Conservation (phyloP, 2,888 invertebrate genomes). For the Andricus quercusramuli region DNA sequence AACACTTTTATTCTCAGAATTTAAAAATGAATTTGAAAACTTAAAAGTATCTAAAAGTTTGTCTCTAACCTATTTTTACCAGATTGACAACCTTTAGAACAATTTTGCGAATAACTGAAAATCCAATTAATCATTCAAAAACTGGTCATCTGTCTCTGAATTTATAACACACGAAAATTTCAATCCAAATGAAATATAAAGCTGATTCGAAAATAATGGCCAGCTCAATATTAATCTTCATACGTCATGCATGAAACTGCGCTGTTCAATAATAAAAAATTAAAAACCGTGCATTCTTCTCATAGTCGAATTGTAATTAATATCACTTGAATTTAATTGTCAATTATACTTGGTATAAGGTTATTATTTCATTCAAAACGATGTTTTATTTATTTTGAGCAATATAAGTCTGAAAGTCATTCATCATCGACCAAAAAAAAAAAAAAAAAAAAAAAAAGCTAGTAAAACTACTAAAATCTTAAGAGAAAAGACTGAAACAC, state of each 20-base stretch:
- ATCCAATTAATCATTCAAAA: conserved; percentile 8
- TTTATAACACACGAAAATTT: not conserved
- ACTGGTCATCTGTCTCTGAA: not conserved
- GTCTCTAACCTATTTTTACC: too few species aligned
- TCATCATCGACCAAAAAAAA: too few species aligned
- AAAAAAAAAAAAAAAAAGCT: too few species aligned
- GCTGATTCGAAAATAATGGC: not conserved
- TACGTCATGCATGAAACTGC: not conserved
- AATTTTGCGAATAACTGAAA: not conserved
- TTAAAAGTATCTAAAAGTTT: too few species aligned
- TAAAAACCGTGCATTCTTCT: not conserved
- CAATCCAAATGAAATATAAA: not conserved
- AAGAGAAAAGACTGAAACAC: not conserved
- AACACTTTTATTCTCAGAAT: too few species aligned
- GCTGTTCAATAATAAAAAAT: conserved; percentile 1
- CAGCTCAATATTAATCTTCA: not conserved
- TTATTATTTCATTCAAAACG: not conserved
- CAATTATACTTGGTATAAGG: not conserved
- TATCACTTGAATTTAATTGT: not conserved
- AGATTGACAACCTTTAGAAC: too few species aligned
- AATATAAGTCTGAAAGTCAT: not conserved
- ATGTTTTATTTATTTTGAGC: not conserved
- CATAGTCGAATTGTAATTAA: conserved; percentile 13
- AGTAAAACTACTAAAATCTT: not conserved
- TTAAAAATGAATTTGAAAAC: too few species aligned